phyloP scores from a whole-genome alignment of 1,140 invertebrate species.

The Anoplophora glabripennis region DNA sequence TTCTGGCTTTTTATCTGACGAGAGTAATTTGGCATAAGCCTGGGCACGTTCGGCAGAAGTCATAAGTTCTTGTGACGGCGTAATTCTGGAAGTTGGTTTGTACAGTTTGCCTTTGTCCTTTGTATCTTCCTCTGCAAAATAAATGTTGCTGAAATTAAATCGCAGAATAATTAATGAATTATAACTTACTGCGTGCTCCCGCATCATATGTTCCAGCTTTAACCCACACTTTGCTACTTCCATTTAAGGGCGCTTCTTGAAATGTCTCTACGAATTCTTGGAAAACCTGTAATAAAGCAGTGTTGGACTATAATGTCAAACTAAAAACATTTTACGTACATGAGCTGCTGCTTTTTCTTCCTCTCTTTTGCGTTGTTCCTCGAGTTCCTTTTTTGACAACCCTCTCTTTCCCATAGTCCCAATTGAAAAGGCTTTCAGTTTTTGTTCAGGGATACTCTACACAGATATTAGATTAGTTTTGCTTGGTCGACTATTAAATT shows the following conservation, averaged over 20 bases:
- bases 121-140: constrained; percentile 74
- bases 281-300: constrained; percentile 67
- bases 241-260: constrained; percentile 78
- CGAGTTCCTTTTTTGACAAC: constrained; percentile 81
- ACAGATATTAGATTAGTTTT: constrained; percentile 1
- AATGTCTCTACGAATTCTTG: constrained; percentile 98
- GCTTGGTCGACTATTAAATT: background rate
- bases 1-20: constrained; percentile 63
- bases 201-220: constrained; percentile 96
- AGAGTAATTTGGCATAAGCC: constrained; percentile 70
- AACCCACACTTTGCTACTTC: constrained; percentile 89
- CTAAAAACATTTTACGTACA: constrained; percentile 50
- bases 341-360: constrained; percentile 83
- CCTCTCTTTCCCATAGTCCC: constrained; percentile 77
- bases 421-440: constrained; percentile 79
- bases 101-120: constrained; percentile 90
- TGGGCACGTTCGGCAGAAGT: constrained; percentile 58
- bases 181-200: constrained; percentile 76
- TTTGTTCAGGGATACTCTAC: constrained; percentile 63
- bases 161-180: background rate
- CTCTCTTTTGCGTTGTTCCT: constrained; percentile 86
- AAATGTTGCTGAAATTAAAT: background rate
- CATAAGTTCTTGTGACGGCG: constrained; percentile 51
- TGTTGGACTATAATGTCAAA: background rate
- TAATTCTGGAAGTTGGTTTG: constrained; percentile 83